Conservation (phyloP, 2,888 invertebrate genomes). For the Troides aeacus region DNA sequence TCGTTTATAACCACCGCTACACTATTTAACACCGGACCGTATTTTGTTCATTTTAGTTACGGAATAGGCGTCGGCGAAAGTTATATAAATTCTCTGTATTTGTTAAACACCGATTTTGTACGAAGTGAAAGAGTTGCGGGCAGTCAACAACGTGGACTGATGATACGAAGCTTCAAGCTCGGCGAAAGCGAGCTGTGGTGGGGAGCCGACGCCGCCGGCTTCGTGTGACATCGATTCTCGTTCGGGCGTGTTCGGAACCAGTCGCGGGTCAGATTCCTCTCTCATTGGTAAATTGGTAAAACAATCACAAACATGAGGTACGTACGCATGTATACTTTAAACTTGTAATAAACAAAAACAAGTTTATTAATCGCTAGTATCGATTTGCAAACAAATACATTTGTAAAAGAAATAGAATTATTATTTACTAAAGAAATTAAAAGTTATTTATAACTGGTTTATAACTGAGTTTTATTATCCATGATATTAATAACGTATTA, state of each 20-base stretch:
- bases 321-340: not conserved
- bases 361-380: not conserved
- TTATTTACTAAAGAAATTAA: not conserved
- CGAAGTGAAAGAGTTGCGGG: constrained; percentile 40
- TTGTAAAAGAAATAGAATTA: not conserved
- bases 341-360: constrained; percentile 19
- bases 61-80: constrained; percentile 33
- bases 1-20: constrained; percentile 36
- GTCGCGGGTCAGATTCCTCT: constrained; percentile 46
- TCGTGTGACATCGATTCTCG: constrained; percentile 73
- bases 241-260: constrained; percentile 55
- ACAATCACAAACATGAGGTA: not conserved
- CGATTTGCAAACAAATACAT: not conserved
- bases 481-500: no score
- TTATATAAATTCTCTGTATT: constrained; percentile 34
- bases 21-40: constrained; percentile 74
- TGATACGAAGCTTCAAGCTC: constrained; percentile 42
- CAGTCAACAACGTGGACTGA: constrained; percentile 52
- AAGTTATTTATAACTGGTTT: not conserved
- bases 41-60: constrained; percentile 68
- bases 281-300: constrained; percentile 1
- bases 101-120: constrained; percentile 43
- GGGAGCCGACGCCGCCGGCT: constrained; percentile 50
- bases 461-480: not conserved
- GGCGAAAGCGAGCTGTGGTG: constrained; percentile 63